These are phyloP conservation scores for Sesia apiformis DNA, from an alignment of 2,888 invertebrate genomes.

Conservation along the genomic window DNA sequence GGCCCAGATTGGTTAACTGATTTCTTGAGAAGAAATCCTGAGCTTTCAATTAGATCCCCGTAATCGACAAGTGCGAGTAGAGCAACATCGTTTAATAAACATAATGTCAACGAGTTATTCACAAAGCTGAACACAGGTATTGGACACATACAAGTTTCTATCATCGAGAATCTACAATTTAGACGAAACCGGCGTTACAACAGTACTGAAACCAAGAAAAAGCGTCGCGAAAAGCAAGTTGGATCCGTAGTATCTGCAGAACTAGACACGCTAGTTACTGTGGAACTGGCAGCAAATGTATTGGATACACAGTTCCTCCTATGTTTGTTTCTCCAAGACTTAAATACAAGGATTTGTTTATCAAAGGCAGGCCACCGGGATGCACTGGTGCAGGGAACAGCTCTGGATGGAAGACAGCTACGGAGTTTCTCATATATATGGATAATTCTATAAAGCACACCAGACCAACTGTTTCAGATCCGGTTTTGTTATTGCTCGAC, in stretches of 20 bases:
- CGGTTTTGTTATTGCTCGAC: too few species aligned
- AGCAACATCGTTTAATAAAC: conserved; percentile 7
- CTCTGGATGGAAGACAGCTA: too few species aligned
- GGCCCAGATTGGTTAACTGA: too few species aligned
- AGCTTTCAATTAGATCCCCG: too few species aligned
- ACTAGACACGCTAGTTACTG: conserved; percentile 26
- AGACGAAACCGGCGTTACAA: conserved; percentile 1
- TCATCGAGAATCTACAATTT: conserved; percentile 7
- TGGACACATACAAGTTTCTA: conserved; percentile 1
- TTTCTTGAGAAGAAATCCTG: too few species aligned
- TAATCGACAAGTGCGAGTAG: not conserved
- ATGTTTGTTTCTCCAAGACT: conserved; percentile 26
- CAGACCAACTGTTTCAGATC: conserved; percentile 5
- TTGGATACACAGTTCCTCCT: conserved; percentile 26
- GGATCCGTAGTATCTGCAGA: conserved; percentile 26
- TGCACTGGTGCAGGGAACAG: too few species aligned
- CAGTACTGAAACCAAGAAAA: conserved; percentile 3
- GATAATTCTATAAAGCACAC: not conserved
- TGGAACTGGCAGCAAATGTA: conserved; percentile 22
- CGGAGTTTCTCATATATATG: not conserved
- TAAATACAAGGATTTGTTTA: too few species aligned
- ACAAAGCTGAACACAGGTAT: conserved; percentile 3
- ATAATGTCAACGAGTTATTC: conserved; percentile 5
- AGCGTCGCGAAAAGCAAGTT: not conserved
- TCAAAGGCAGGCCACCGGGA: too few species aligned